Evolutionary conservation across 1,140 invertebrate species (phyloP).

Genomic region (Oreohelix idahoensis): DNA sequence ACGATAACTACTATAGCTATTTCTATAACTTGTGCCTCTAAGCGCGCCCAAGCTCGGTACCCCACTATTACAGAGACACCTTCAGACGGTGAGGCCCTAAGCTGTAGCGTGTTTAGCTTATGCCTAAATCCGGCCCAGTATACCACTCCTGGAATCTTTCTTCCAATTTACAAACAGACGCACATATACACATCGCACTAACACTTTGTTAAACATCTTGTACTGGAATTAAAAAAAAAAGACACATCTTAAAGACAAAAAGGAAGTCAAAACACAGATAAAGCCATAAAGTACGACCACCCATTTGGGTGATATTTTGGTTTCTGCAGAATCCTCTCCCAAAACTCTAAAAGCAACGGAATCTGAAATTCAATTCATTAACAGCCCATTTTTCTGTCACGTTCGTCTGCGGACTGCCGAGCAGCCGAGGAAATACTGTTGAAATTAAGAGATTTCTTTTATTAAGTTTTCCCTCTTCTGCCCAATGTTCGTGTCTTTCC

Average conservation of each 20-base stretch:
- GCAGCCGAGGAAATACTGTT: conserved; percentile 11
- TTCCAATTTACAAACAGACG: too few species aligned
- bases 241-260: background rate
- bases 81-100: too few species aligned
- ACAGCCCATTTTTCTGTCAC: conserved; percentile 22
- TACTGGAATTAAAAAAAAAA: background rate
- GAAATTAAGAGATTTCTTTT: conserved; percentile 33
- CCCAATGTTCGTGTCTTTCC: background rate
- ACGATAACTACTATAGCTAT: too few species aligned
- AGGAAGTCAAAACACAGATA: background rate
- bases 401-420: background rate
- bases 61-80: too few species aligned
- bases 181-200: too few species aligned
- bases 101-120: too few species aligned
- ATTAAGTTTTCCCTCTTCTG: conserved; percentile 18
- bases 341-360: conserved; percentile 28
- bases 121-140: too few species aligned
- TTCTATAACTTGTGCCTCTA: too few species aligned
- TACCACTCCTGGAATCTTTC: too few species aligned
- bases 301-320: background rate
- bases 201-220: too few species aligned
- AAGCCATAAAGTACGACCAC: conserved; percentile 5
- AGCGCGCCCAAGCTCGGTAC: too few species aligned
- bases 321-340: background rate
- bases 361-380: conserved; percentile 39